A percentile compares a stretch with the other conserved stretches of the same genome.
Evolutionary conservation across 2,888 invertebrate genomes (phyloP).

Genomic region (Campaea margaritaria): DNA sequence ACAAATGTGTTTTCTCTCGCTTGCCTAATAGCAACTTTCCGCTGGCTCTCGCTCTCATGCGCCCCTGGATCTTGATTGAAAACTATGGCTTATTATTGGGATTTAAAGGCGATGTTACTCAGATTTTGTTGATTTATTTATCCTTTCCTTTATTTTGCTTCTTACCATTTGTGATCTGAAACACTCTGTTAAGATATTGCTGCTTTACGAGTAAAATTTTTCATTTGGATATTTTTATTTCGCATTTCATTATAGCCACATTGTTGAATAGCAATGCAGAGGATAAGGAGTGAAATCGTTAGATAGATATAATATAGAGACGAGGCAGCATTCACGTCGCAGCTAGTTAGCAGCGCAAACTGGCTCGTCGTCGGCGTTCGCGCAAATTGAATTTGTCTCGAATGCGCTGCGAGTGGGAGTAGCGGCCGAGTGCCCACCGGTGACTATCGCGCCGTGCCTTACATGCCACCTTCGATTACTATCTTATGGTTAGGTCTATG

Average conservation of each 20-base stretch:
- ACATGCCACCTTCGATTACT: constrained; percentile 33
- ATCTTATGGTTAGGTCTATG: constrained; percentile 7
- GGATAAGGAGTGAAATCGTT: constrained; percentile 52
- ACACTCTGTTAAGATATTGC: background rate
- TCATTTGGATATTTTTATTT: background rate
- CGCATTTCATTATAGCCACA: background rate
- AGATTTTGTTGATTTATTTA: constrained; percentile 41
- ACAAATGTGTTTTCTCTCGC: constrained; percentile 84
- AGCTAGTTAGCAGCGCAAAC: constrained; percentile 83
- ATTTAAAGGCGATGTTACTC: constrained; percentile 47
- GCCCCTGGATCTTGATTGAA: constrained; percentile 72
- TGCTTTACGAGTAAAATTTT: constrained; percentile 1
- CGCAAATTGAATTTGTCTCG: constrained; percentile 82
- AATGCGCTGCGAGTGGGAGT: constrained; percentile 57
- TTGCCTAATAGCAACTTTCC: constrained; percentile 73
- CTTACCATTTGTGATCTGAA: constrained; percentile 3
- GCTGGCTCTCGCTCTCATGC: constrained; percentile 54
- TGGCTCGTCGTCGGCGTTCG: constrained; percentile 77
- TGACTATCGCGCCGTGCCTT: constrained; percentile 44
- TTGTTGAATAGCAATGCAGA: constrained; percentile 38
- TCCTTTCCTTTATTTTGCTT: constrained; percentile 24
- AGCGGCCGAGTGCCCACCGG: constrained; percentile 41
- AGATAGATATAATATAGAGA: constrained; percentile 69
- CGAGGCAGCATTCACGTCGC: constrained; percentile 74
- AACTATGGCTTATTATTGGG: constrained; percentile 71